phyloP scores from a whole-genome alignment of 1,140 invertebrate species.

The Drosophila melanica region DNA sequence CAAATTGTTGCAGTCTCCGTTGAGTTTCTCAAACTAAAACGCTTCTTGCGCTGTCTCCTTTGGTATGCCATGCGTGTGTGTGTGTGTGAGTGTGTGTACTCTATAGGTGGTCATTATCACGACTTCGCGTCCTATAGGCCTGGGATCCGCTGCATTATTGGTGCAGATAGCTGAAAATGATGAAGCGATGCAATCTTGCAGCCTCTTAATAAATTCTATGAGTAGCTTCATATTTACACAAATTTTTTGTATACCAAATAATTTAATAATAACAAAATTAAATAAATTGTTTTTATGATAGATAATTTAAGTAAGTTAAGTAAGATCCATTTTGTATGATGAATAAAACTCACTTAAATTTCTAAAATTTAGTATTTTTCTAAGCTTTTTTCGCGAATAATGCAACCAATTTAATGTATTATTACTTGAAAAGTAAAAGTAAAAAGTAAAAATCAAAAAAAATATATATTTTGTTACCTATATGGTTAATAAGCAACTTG shows the following conservation, averaged over 20 bases:
- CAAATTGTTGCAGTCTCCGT: constrained; percentile 13
- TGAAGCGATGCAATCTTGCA: constrained; percentile 36
- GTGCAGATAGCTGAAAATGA: constrained; percentile 28
- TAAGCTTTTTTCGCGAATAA: too few species aligned
- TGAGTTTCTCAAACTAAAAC: constrained; percentile 56
- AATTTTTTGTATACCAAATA: background rate
- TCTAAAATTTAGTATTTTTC: too few species aligned
- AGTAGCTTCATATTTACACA: background rate
- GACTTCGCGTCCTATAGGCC: constrained; percentile 53
- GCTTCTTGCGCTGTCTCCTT: constrained; percentile 48
- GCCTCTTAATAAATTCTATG: background rate
- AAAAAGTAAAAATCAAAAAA: too few species aligned
- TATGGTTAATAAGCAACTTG: background rate
- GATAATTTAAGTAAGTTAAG: too few species aligned
- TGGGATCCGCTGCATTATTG: constrained; percentile 31
- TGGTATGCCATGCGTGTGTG: constrained; percentile 54
- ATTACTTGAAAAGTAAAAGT: too few species aligned
- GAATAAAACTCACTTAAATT: too few species aligned
- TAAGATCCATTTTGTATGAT: too few species aligned
- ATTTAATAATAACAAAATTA: too few species aligned
- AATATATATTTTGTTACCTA: too few species aligned
- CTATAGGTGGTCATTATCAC: constrained; percentile 82
- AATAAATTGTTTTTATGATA: too few species aligned
- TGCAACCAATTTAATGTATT: too few species aligned
- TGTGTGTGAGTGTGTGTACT: constrained; percentile 69